A percentile compares a stretch with the other conserved stretches of the same genome.
These are phyloP conservation scores for Mormyrus proboscirostris DNA, from an alignment of 2,797 vertebrate genomes.

Conservation along the genomic window DNA sequence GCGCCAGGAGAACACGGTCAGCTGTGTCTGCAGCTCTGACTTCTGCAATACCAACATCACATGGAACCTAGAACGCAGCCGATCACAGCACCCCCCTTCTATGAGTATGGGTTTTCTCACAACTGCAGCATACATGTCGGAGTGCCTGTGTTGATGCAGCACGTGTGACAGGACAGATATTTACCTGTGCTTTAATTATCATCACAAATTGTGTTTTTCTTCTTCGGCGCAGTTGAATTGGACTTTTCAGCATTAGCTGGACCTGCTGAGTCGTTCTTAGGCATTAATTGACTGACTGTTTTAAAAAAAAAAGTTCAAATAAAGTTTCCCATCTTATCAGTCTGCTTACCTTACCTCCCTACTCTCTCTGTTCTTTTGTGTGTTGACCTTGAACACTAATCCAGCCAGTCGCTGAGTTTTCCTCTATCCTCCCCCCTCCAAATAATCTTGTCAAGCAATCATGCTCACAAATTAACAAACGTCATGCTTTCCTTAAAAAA, in stretches of 20 bases:
- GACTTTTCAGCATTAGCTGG: background rate
- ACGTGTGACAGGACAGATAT: background rate
- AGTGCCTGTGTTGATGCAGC: background rate
- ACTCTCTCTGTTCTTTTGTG: constrained; percentile 5
- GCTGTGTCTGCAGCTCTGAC: constrained; percentile 53
- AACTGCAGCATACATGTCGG: background rate
- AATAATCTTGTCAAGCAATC: background rate
- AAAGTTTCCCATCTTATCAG: background rate
- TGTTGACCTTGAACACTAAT: constrained; percentile 8
- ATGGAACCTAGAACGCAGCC: constrained; percentile 25
- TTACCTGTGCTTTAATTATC: background rate
- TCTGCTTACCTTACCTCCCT: background rate
- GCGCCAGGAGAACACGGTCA: background rate
- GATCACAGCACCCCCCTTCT: constrained; percentile 16
- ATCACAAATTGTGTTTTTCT: background rate
- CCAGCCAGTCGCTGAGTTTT: background rate
- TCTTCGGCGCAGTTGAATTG: background rate
- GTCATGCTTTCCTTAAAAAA: background rate
- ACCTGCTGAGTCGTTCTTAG: background rate
- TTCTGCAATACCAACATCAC: constrained; percentile 55
- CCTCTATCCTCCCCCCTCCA: background rate
- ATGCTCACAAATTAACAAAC: background rate
- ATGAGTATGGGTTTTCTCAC: constrained; percentile 34
- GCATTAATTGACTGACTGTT: background rate
- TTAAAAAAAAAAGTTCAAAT: background rate